Evolutionary conservation across 2,888 invertebrate species (phyloP).

Genomic region (Sphinx pinastri): DNA sequence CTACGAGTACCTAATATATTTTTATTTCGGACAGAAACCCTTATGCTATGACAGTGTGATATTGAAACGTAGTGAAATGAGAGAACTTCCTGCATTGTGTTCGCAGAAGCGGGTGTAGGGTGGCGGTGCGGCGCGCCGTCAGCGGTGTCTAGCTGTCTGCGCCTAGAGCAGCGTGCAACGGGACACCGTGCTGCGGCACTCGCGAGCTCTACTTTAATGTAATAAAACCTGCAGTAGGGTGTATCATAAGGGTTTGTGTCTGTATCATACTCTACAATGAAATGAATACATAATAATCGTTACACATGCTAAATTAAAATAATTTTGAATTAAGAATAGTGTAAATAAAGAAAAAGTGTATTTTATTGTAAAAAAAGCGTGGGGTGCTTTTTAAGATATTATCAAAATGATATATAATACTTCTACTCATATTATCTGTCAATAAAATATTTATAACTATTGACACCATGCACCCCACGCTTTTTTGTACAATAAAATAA

Average conservation of each 20-base stretch:
- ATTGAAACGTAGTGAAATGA: slow-evolving; percentile 44
- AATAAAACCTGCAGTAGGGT: not conserved
- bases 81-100: slow-evolving; percentile 55
- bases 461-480: no score
- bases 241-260: no score
- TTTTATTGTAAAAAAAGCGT: no score
- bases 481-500: no score
- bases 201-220: not conserved
- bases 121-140: slow-evolving; percentile 41
- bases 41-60: slow-evolving; percentile 36
- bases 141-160: slow-evolving; percentile 39
- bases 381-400: no score
- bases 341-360: no score
- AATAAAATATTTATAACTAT: no score
- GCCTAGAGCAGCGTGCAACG: slow-evolving; percentile 55
- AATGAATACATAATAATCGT: no score
- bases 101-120: slow-evolving; percentile 47
- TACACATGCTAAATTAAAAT: not conserved
- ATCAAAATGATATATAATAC: no score
- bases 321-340: no score
- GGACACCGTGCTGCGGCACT: slow-evolving; percentile 47
- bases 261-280: no score
- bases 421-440: no score
- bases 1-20: not conserved
- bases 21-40: slow-evolving; percentile 19